Evolutionary conservation across 2,113 vertebrate species (phyloP).

Genomic region (Pollimyrus isidori): DNA sequence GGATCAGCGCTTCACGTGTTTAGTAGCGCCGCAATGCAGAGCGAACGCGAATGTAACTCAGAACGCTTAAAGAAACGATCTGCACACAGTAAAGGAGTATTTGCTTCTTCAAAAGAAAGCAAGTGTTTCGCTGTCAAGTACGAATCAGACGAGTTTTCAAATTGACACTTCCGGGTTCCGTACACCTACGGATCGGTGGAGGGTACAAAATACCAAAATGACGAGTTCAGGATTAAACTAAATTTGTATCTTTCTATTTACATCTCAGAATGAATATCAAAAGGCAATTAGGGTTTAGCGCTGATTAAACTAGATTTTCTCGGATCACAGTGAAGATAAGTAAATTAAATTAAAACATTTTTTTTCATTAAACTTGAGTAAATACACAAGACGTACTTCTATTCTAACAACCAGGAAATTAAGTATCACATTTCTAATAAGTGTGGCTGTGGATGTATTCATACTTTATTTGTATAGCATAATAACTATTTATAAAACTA

Average conservation of each 20-base stretch:
- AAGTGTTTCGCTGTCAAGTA: background rate
- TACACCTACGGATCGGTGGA: background rate
- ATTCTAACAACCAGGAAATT: background rate
- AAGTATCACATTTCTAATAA: background rate
- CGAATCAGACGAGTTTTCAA: background rate
- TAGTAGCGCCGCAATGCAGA: background rate
- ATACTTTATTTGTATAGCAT: background rate
- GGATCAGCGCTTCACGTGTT: background rate
- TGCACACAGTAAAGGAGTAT: background rate
- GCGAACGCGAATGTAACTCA: background rate
- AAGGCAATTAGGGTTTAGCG: background rate
- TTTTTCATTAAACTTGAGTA: background rate
- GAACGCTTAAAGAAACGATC: background rate
- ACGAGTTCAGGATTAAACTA: background rate
- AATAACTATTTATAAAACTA: background rate
- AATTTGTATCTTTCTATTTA: background rate
- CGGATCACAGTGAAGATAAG: background rate
- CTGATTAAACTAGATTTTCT: background rate
- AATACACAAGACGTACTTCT: background rate
- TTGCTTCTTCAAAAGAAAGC: background rate
- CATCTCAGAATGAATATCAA: background rate
- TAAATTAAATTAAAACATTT: background rate
- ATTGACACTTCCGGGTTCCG: background rate
- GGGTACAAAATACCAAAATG: background rate
- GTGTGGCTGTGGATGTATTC: background rate